These are phyloP conservation scores for Chlorocebus sabaeus DNA, from an alignment of 2,113 vertebrate genomes.

Conservation along the genomic window DNA sequence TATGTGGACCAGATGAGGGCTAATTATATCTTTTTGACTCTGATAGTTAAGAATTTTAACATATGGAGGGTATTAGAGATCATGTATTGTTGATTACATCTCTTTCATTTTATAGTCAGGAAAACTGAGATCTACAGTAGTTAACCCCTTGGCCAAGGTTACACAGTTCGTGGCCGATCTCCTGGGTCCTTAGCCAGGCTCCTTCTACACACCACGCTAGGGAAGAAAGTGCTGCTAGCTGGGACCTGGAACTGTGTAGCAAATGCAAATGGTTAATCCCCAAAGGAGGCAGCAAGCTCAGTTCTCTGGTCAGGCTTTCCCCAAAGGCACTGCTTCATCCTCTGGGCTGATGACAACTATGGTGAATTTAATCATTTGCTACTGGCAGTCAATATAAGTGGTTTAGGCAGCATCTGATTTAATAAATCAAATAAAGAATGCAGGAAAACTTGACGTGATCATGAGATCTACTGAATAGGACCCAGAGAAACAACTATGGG, in stretches of 20 bases:
- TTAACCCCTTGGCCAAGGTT: neutral
- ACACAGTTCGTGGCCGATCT: neutral
- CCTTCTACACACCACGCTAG: neutral
- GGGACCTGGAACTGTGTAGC: neutral
- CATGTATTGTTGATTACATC: neutral
- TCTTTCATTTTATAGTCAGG: neutral
- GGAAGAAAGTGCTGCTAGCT: neutral
- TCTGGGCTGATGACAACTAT: neutral
- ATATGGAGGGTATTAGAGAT: neutral
- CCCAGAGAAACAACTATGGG: neutral
- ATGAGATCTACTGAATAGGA: neutral
- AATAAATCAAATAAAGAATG: conserved; percentile 37
- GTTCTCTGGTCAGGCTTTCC: neutral
- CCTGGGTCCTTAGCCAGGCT: neutral
- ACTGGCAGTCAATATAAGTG: neutral
- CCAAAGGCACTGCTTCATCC: conserved; percentile 26
- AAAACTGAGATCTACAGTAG: neutral
- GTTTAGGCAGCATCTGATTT: conserved; percentile 4
- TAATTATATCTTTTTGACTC: neutral
- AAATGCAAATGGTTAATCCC: neutral
- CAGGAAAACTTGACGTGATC: neutral
- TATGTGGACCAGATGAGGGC: neutral
- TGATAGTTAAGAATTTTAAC: neutral
- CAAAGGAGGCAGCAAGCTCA: neutral
- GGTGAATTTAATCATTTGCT: neutral